Evolutionary conservation across 2,888 invertebrate species (phyloP).

Genomic region (Troides oblongomaculatus): DNA sequence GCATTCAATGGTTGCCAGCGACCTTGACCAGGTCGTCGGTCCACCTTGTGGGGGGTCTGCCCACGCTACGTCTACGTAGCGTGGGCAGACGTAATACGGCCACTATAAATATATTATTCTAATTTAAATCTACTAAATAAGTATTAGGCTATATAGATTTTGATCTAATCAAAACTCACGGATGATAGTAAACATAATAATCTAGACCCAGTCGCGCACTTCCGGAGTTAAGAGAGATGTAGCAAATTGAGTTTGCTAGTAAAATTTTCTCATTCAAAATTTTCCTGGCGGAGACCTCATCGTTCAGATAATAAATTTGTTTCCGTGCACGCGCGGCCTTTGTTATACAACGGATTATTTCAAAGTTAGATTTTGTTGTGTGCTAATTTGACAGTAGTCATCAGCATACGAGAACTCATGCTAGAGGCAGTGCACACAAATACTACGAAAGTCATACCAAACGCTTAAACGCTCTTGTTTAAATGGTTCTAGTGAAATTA

Average conservation of each 20-base stretch:
- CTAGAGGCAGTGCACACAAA: neutral
- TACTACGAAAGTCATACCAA: too few species aligned
- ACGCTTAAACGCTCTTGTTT: too few species aligned
- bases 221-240: neutral
- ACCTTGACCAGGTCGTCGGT: too few species aligned
- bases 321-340: neutral
- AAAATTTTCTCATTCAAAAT: conserved; percentile 12
- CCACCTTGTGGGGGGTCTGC: too few species aligned
- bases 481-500: too few species aligned
- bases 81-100: too few species aligned
- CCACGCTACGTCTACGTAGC: too few species aligned
- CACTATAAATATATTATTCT: too few species aligned
- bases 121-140: too few species aligned
- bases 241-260: conserved; percentile 10
- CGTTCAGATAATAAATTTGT: neutral
- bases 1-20: too few species aligned
- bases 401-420: neutral
- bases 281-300: conserved; percentile 1
- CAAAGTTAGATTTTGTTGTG: neutral
- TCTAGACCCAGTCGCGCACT: neutral
- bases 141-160: neutral
- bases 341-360: neutral
- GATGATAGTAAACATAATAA: neutral
- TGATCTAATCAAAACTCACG: neutral
- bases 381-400: neutral